Evolutionary conservation across 2,888 invertebrate species (phyloP).

Genomic region (Polylopha cassiicola): DNA sequence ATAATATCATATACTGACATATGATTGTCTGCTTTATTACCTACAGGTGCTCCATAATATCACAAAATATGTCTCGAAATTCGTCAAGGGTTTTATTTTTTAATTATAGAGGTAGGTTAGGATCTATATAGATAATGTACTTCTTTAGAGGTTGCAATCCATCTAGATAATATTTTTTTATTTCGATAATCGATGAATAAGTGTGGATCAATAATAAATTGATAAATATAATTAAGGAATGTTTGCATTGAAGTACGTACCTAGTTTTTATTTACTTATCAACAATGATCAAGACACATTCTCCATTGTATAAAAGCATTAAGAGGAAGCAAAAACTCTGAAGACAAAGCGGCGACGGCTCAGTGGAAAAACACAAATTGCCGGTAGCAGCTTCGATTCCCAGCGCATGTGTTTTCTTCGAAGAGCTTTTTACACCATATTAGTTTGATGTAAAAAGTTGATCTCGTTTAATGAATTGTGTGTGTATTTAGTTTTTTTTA

Average conservation of each 20-base stretch:
- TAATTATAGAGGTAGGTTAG: background rate
- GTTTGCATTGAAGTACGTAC: no score
- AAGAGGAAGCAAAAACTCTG: constrained; percentile 26
- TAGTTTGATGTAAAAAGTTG: constrained; percentile 12
- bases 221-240: no score
- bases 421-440: constrained; percentile 39
- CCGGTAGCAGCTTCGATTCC: constrained; percentile 61
- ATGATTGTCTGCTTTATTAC: no score
- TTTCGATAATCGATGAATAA: no score
- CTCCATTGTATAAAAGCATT: constrained; percentile 20
- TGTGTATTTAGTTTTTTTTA: constrained; percentile 11
- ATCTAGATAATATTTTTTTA: background rate
- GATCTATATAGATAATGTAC: background rate
- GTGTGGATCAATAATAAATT: no score
- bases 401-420: constrained; percentile 57
- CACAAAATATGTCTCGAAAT: no score
- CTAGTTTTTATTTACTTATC: constrained; percentile 1
- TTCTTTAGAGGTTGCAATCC: background rate
- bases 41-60: no score
- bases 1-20: no score
- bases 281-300: constrained; percentile 9
- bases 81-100: background rate
- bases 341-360: constrained; percentile 58
- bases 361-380: constrained; percentile 67
- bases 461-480: constrained; percentile 15